phyloP scores from a whole-genome alignment of 2,113 vertebrate genomes.

The Pelecanoides urinatrix region DNA sequence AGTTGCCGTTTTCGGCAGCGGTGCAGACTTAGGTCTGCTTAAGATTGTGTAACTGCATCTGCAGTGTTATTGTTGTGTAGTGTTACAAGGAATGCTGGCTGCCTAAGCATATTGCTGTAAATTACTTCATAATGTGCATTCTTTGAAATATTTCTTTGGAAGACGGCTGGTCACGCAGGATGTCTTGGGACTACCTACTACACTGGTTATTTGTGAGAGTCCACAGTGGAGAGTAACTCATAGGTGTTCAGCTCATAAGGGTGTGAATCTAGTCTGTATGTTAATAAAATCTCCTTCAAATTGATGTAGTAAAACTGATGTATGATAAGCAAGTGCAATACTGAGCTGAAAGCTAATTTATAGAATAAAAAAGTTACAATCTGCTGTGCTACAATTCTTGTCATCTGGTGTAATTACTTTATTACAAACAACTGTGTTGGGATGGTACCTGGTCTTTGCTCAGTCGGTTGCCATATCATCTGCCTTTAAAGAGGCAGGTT shows the following conservation, averaged over 20 bases:
- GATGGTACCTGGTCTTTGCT: not conserved
- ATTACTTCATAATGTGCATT: not conserved
- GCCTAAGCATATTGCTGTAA: not conserved
- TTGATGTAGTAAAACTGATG: not conserved
- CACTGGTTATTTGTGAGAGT: not conserved
- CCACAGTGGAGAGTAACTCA: not conserved
- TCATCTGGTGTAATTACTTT: not conserved
- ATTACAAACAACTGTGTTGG: not conserved
- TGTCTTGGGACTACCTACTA: not conserved
- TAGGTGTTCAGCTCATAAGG: not conserved
- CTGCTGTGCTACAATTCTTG: not conserved
- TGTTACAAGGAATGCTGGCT: not conserved
- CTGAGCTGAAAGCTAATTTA: not conserved
- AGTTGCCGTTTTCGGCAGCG: not conserved
- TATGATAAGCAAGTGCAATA: not conserved
- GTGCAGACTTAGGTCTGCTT: not conserved
- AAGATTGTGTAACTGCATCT: not conserved
- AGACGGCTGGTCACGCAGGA: not conserved
- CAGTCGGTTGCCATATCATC: not conserved
- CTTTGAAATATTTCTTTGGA: not conserved
- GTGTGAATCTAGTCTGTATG: not conserved
- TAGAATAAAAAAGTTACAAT: not conserved
- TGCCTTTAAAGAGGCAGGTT: not conserved
- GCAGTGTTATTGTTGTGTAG: not conserved
- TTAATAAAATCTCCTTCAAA: not conserved